phyloP scores from a whole-genome alignment of 2,888 invertebrate genomes.

The Eutolmus rufibarbis region DNA sequence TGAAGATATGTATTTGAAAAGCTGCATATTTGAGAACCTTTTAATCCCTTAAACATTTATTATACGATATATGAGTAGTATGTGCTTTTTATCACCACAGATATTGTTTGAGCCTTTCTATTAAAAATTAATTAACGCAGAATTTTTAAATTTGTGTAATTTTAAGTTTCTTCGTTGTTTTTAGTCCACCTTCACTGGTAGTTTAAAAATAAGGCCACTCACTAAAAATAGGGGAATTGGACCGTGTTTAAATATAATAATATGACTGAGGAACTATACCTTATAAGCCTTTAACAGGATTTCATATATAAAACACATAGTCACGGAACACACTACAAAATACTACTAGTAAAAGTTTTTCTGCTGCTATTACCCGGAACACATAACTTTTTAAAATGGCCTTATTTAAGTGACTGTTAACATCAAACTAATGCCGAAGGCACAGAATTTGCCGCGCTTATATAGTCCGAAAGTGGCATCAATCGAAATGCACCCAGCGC shows the following conservation, averaged over 20 bases:
- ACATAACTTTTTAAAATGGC: neutral
- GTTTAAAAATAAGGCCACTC: neutral
- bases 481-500: neutral
- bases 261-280: neutral
- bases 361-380: constrained; percentile 1
- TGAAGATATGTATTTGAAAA: neutral
- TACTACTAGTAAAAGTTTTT: neutral
- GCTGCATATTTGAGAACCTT: no score
- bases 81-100: no score
- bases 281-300: constrained; percentile 1
- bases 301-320: constrained; percentile 21
- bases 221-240: neutral
- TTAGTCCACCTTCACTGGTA: neutral
- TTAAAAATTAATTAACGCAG: neutral
- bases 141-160: neutral
- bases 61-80: no score
- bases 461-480: constrained; percentile 5
- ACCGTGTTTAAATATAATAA: neutral
- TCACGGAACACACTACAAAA: constrained; percentile 3
- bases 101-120: no score
- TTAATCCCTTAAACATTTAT: no score
- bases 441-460: neutral
- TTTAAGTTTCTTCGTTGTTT: neutral
- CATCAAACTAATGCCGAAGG: constrained; percentile 7
- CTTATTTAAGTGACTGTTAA: constrained; percentile 34